These are phyloP conservation scores for Crioceris asparagi DNA, from an alignment of 2,888 invertebrate species.

Conservation along the genomic window DNA sequence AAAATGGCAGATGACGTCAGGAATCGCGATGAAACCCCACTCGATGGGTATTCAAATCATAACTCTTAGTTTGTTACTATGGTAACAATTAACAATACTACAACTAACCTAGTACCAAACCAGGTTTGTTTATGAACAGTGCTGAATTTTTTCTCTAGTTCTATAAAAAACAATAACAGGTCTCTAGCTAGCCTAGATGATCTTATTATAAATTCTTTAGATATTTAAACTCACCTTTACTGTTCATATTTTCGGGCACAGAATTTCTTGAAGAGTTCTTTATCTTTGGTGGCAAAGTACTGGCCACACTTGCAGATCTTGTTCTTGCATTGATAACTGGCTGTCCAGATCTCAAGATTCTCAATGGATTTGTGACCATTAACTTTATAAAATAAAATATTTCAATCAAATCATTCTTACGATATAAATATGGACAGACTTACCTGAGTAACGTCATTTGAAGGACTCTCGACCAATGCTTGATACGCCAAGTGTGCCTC, in stretches of 20 bases:
- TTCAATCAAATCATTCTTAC: too few species aligned
- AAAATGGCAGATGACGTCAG: too few species aligned
- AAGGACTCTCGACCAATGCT: constrained; percentile 67
- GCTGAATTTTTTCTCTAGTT: too few species aligned
- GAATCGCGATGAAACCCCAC: too few species aligned
- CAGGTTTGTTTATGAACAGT: too few species aligned
- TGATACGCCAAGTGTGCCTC: constrained; percentile 91
- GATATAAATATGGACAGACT: constrained; percentile 4
- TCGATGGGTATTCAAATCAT: too few species aligned
- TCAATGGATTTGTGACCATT: constrained; percentile 47
- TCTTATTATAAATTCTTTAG: too few species aligned
- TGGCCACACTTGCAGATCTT: constrained; percentile 28
- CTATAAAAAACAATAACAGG: too few species aligned
- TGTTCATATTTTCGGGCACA: constrained; percentile 26
- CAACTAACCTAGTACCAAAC: too few species aligned
- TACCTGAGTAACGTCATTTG: constrained; percentile 34
- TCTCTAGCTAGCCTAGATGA: too few species aligned
- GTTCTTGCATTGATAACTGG: constrained; percentile 42
- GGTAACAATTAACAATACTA: too few species aligned
- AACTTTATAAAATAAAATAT: constrained; percentile 23
- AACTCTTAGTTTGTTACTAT: too few species aligned
- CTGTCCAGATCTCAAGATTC: constrained; percentile 51
- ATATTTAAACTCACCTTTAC: constrained; percentile 17
- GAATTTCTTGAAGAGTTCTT: constrained; percentile 24
- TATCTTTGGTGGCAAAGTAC: constrained; percentile 25